Percentiles rank a stretch among this genome's conserved stretches.
These are phyloP conservation scores for Chalcosyrphus nemorum DNA, from an alignment of 2,888 invertebrate species.

Conservation along the genomic window DNA sequence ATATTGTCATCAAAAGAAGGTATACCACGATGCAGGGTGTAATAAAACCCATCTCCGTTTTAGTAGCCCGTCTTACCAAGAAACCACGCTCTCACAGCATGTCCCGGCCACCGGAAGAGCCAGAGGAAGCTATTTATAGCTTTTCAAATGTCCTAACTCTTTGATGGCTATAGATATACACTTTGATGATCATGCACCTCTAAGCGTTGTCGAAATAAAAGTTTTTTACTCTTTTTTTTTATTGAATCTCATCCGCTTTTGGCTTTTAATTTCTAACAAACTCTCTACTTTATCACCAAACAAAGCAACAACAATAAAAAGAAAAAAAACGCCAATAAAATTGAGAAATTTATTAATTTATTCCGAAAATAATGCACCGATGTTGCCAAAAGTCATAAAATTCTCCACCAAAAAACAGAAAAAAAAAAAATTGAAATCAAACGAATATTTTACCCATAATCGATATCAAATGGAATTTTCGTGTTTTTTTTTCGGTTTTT, in stretches of 20 bases:
- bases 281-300: constrained; percentile 3
- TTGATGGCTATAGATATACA: neutral
- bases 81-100: neutral
- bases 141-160: neutral
- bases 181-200: too few species aligned
- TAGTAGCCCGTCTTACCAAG: too few species aligned
- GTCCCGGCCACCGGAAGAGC: neutral
- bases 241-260: neutral
- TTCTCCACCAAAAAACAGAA: neutral
- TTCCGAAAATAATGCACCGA: constrained; percentile 32
- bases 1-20: too few species aligned
- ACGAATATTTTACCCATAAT: constrained; percentile 65
- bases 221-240: neutral
- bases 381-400: constrained; percentile 32
- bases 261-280: constrained; percentile 1
- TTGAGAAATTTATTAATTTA: constrained; percentile 55
- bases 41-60: too few species aligned
- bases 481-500: constrained; percentile 24
- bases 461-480: constrained; percentile 59
- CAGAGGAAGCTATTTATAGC: neutral
- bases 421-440: neutral
- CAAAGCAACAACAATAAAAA: constrained; percentile 1
- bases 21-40: too few species aligned
- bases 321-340: constrained; percentile 55
- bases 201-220: too few species aligned